These are phyloP conservation scores for Orgyia antiqua DNA, from an alignment of 2,888 invertebrate species.

Conservation along the genomic window DNA sequence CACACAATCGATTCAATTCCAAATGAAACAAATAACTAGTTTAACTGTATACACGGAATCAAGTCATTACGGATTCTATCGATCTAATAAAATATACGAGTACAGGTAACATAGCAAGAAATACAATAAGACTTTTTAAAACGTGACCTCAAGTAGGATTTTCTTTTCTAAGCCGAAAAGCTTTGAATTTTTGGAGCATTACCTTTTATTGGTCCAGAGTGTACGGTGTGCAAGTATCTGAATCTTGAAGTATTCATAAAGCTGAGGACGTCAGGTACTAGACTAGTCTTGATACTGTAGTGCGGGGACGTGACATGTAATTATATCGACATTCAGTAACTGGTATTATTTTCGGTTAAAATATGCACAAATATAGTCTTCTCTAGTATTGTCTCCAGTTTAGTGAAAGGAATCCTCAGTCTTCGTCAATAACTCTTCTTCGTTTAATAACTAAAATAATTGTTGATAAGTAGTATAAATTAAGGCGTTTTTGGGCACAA, in stretches of 20 bases:
- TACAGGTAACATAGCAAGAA: conserved; percentile 14
- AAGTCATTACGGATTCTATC: conserved; percentile 26
- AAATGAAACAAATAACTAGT: no score
- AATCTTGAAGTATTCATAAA: conserved; percentile 60
- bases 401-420: no score
- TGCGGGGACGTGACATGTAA: conserved; percentile 18
- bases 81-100: conserved; percentile 21
- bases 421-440: no score
- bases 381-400: no score
- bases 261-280: conserved; percentile 45
- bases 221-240: conserved; percentile 39
- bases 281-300: conserved; percentile 40
- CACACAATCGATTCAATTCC: no score
- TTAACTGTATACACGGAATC: conserved; percentile 17
- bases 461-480: no score
- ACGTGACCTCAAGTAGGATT: conserved; percentile 23
- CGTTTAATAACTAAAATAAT: no score
- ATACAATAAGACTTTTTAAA: conserved; percentile 20
- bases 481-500: no score
- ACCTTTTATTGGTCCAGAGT: conserved; percentile 33
- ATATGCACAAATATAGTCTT: no score
- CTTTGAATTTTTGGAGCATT: conserved; percentile 26
- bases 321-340: no score
- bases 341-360: no score
- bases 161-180: conserved; percentile 20